These are phyloP conservation scores for Prietella phreatophila DNA, from an alignment of 2,113 vertebrate species.

Conservation along the genomic window DNA sequence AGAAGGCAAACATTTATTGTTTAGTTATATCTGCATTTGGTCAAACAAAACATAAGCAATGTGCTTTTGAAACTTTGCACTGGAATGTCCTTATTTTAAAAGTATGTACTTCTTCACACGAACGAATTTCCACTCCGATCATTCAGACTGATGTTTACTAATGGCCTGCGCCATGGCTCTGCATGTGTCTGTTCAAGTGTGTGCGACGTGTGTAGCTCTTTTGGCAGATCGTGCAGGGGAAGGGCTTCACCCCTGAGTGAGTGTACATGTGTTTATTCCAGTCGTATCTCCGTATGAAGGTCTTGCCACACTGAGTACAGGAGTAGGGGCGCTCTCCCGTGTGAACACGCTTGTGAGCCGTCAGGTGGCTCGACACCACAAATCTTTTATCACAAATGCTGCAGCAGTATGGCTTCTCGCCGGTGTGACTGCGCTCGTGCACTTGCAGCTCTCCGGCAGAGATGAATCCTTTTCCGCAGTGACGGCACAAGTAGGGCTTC, in stretches of 20 bases:
- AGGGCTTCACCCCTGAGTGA: constrained; percentile 65
- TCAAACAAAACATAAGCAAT: constrained; percentile 35
- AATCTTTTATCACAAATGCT: constrained; percentile 69
- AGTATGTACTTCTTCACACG: background rate
- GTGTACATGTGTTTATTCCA: constrained; percentile 71
- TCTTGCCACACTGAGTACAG: constrained; percentile 69
- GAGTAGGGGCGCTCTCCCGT: constrained; percentile 69
- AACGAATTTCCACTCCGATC: background rate
- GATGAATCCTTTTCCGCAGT: constrained; percentile 70
- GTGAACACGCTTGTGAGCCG: constrained; percentile 68
- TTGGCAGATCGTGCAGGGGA: constrained; percentile 61
- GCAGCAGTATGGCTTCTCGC: constrained; percentile 68
- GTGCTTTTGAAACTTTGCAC: constrained; percentile 27
- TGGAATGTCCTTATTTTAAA: constrained; percentile 39
- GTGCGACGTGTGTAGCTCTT: constrained; percentile 73
- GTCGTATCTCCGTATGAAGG: constrained; percentile 67
- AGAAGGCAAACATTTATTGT: constrained; percentile 38
- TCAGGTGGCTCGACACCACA: constrained; percentile 71
- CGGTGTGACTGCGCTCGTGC: constrained; percentile 70
- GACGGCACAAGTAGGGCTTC: constrained; percentile 69
- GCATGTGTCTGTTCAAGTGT: constrained; percentile 69
- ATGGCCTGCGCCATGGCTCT: constrained; percentile 57
- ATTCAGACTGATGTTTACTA: background rate
- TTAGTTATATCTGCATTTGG: constrained; percentile 41
- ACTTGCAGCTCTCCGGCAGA: constrained; percentile 70